phyloP scores from a whole-genome alignment of 2,888 invertebrate genomes.

The Drosophila subsilvestris region DNA sequence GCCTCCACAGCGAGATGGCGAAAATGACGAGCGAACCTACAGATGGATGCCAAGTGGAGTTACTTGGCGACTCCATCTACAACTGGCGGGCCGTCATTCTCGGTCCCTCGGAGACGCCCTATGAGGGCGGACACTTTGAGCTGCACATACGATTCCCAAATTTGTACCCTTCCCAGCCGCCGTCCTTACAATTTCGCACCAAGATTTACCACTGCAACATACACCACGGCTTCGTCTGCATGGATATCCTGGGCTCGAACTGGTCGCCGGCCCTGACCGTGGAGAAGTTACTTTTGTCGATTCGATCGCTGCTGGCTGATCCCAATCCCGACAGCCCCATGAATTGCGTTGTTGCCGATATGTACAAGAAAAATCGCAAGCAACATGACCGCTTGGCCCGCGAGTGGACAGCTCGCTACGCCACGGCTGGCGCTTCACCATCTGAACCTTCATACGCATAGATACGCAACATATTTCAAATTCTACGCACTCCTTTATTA shows the following conservation, averaged over 20 bases:
- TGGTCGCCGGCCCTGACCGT: neutral
- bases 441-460: too few species aligned
- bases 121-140: neutral
- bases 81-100: neutral
- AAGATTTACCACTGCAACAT: neutral
- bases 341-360: neutral
- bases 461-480: too few species aligned
- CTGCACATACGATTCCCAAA: neutral
- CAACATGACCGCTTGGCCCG: neutral
- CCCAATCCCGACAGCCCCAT: neutral
- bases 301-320: neutral
- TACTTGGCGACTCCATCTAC: neutral
- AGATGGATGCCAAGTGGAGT: neutral
- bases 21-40: neutral
- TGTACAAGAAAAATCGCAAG: neutral
- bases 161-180: fast-evolving
- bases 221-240: neutral
- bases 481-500: too few species aligned
- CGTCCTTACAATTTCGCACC: neutral
- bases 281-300: neutral
- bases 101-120: neutral
- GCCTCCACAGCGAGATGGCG: neutral
- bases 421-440: neutral
- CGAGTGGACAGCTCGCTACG: neutral
- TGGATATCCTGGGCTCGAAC: neutral